A percentile compares a stretch with the other conserved stretches of the same genome.
phyloP scores from a whole-genome alignment of 2,797 vertebrate species.

The Coccyzus lansbergi region DNA sequence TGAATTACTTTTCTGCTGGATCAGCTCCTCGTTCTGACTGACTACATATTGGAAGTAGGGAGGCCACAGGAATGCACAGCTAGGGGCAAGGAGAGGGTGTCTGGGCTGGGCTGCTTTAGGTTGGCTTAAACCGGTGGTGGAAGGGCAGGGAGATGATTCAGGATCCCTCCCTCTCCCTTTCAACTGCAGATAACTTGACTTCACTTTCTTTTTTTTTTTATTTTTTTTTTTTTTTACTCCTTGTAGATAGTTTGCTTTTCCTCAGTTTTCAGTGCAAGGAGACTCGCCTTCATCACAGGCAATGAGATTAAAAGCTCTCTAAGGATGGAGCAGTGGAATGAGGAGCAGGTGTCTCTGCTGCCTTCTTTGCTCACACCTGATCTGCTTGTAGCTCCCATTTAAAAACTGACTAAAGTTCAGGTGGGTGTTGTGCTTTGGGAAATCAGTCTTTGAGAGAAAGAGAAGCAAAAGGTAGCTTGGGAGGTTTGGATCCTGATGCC shows the following conservation, averaged over 20 bases:
- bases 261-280: neutral
- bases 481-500: neutral
- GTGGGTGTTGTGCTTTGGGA: neutral
- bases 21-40: conserved; percentile 14
- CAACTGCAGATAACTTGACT: neutral
- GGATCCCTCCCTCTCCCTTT: neutral
- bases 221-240: neutral
- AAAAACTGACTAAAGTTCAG: neutral
- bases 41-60: neutral
- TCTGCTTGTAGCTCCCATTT: neutral
- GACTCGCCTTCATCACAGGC: neutral
- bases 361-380: neutral
- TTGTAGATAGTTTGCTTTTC: neutral
- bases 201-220: neutral
- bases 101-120: neutral
- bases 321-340: neutral
- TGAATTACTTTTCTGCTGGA: conserved; percentile 21
- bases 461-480: neutral
- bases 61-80: conserved; percentile 59
- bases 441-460: neutral
- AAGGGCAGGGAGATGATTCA: neutral
- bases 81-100: conserved; percentile 38
- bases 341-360: conserved; percentile 5
- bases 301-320: neutral
- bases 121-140: neutral